These are phyloP conservation scores for Anarrhichthys ocellatus DNA, from an alignment of 2,113 vertebrate species.

Conservation along the genomic window DNA sequence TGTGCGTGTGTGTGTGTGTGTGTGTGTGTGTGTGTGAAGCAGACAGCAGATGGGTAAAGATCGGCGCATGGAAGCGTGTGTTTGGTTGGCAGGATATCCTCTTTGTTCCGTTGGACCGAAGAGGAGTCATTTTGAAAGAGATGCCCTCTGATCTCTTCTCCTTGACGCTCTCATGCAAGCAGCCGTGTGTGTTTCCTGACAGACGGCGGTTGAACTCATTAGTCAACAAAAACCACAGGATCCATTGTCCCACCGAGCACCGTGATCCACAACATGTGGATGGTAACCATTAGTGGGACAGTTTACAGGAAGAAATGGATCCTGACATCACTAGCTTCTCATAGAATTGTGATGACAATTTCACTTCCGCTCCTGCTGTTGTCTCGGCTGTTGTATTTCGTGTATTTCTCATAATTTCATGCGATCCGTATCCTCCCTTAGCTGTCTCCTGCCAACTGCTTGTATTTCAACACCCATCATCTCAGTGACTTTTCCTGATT, in stretches of 20 bases:
- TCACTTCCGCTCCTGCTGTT: slow-evolving; percentile 8
- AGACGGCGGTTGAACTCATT: slow-evolving; percentile 32
- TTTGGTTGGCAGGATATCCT: slow-evolving; percentile 73
- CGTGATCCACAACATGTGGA: neutral
- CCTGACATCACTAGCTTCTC: slow-evolving; percentile 20
- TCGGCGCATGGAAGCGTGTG: slow-evolving; percentile 33
- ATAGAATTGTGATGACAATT: slow-evolving; percentile 5
- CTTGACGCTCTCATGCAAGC: slow-evolving; percentile 33
- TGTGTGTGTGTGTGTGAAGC: slow-evolving; percentile 3
- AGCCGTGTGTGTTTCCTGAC: slow-evolving; percentile 48
- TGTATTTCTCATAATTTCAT: slow-evolving; percentile 6
- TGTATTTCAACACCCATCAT: neutral
- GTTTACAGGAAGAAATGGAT: neutral
- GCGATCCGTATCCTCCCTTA: neutral
- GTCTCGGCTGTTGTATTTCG: neutral
- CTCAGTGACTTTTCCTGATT: slow-evolving; percentile 22
- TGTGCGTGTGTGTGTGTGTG: slow-evolving; percentile 46
- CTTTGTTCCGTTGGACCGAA: slow-evolving; percentile 35
- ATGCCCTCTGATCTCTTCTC: slow-evolving; percentile 35
- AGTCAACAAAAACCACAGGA: slow-evolving; percentile 4
- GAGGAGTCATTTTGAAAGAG: slow-evolving; percentile 35
- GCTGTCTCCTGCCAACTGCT: neutral
- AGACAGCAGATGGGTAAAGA: slow-evolving; percentile 37
- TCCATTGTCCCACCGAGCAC: slow-evolving; percentile 19
- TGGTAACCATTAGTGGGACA: slow-evolving; percentile 22